Percentiles rank a stretch among this genome's conserved stretches.
Evolutionary conservation across 2,113 vertebrate species (phyloP).

Genomic region (Oncorhynchus keta): DNA sequence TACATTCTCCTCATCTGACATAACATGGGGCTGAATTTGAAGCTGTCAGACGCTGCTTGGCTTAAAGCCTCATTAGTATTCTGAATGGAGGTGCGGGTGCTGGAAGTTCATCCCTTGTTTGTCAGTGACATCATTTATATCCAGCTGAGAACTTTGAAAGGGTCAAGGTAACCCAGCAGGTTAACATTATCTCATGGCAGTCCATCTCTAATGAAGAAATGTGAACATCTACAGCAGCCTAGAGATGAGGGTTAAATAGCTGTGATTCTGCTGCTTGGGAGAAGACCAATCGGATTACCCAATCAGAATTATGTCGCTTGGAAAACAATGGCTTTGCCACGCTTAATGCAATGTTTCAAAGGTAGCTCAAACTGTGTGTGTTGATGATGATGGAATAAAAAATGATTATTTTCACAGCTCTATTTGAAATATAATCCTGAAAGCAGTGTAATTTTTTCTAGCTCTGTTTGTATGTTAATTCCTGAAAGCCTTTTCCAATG

Average conservation of each 20-base stretch:
- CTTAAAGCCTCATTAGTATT: slow-evolving; percentile 15
- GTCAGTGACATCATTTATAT: slow-evolving; percentile 35
- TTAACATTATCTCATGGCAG: slow-evolving; percentile 23
- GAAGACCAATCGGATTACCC: slow-evolving; percentile 20
- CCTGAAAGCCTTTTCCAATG: not conserved
- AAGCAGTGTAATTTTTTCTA: not conserved
- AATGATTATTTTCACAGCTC: slow-evolving; percentile 5
- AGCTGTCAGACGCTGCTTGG: slow-evolving; percentile 7
- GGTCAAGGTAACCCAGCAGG: slow-evolving; percentile 32
- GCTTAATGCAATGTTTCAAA: slow-evolving; percentile 19
- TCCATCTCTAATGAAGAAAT: slow-evolving; percentile 25
- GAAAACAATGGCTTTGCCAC: slow-evolving; percentile 15
- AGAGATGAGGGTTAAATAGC: slow-evolving; percentile 29
- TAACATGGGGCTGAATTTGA: not conserved
- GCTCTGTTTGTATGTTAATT: not conserved
- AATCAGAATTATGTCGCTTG: not conserved
- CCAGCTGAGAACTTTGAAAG: slow-evolving; percentile 30
- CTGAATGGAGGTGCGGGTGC: not conserved
- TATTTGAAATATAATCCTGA: slow-evolving; percentile 18
- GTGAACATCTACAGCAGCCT: slow-evolving; percentile 3
- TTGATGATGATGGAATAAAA: slow-evolving; percentile 7
- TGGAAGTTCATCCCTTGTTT: slow-evolving; percentile 32
- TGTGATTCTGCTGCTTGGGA: slow-evolving; percentile 8
- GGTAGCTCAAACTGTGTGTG: not conserved
- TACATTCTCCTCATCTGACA: not conserved